phyloP scores from a whole-genome alignment of 2,888 invertebrate genomes.

The Chloroclystis v-ata region DNA sequence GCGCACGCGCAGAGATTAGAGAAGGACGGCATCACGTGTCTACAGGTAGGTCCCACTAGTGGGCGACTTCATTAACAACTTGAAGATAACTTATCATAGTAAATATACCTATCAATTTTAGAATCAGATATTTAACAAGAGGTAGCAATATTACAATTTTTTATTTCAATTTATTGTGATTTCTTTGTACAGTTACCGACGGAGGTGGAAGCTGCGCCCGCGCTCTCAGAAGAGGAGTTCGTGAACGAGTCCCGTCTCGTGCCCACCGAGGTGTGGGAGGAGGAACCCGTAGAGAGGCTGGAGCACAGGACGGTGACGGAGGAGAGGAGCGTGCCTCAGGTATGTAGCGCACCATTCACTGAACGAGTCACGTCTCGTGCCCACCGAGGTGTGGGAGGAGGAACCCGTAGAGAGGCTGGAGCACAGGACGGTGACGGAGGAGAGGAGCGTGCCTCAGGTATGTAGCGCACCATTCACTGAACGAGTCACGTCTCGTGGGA shows the following conservation, averaged over 20 bases:
- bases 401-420: slow-evolving; percentile 91
- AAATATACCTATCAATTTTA: too few species aligned
- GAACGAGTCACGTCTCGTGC: slow-evolving; percentile 88
- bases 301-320: slow-evolving; percentile 93
- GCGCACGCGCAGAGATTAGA: slow-evolving; percentile 87
- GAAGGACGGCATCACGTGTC: slow-evolving; percentile 81
- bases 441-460: slow-evolving; percentile 80
- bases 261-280: slow-evolving; percentile 95
- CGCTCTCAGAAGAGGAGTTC: slow-evolving; percentile 83
- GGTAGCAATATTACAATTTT: too few species aligned
- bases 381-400: slow-evolving; percentile 95
- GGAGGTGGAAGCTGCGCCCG: slow-evolving; percentile 79
- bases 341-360: too few species aligned
- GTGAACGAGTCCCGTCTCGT: slow-evolving; percentile 88
- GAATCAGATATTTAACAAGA: too few species aligned
- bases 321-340: slow-evolving; percentile 92
- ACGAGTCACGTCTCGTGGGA: slow-evolving; percentile 90
- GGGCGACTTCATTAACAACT: too few species aligned
- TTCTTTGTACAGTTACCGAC: slow-evolving; percentile 65
- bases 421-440: slow-evolving; percentile 91
- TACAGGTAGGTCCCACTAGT: slow-evolving; percentile 40
- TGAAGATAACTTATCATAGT: too few species aligned
- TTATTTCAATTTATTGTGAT: too few species aligned
- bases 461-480: too few species aligned
- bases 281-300: slow-evolving; percentile 90